Base-by-base conservation (phyloP, 2,113 vertebrate species). In the Pomatostomus ruficeps region DNA sequence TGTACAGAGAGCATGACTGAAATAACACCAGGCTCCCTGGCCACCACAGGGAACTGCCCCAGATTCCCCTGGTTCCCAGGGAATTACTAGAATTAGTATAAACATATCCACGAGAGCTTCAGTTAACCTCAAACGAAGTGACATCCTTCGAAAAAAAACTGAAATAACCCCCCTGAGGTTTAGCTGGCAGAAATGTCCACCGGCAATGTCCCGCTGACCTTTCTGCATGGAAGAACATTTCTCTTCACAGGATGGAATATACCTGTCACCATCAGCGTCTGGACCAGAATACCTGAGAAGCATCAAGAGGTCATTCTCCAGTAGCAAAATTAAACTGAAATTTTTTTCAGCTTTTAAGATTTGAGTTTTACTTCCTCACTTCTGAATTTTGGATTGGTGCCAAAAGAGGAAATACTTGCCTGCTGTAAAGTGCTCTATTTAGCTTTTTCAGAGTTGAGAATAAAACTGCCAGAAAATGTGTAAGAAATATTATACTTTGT, bases 121-220 rank as follows among this genome's bases (percentile, higher is more conserved):
- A 61, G 18, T 49, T 80, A 76, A 40, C 21, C 11, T 80, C 33
- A 66, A 80, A 57, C 0, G 6, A 76, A 65, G 33, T 54, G 35
- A 54, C 15, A 12, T 59, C 11, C 14, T 85, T 52, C 80, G 12
- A 42, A 85, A 93, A 85, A 93, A 92, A 63, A 5, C 7, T 45
- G 6, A 76, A 89, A 52, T 31, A 40, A 83, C 7, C 4, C 1
- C 1, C 3, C 1, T 0, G 2, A 75, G 18, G 12, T 33, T 70
- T 66, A 43, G 22, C 31, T 81, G 33, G 13, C 63, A 91, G 49
- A 87, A 66, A 43, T 33, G 5, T 58, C 7, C 11, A 48, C 12
- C 20, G 77, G 11, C 16, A 58, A 38, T 24, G 16, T 33, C 68
- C 57, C 46, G 9, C 9, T 59, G 73, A 55, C 10, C 4, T n/a